Conservation (phyloP, 2,888 invertebrate species). For the Piscicola geometra region DNA sequence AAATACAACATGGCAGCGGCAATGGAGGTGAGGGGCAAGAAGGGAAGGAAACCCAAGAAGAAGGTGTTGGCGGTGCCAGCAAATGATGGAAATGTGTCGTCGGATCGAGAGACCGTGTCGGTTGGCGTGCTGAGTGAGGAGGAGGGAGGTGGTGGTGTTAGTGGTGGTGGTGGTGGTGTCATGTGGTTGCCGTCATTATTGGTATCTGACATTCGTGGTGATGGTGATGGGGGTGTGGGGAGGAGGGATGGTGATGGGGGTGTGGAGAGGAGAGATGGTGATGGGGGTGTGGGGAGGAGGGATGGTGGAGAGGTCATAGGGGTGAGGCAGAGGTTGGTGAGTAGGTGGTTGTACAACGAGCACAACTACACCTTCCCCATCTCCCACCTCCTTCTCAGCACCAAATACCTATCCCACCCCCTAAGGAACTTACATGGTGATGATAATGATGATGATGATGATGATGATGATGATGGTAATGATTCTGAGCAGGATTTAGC, state of each 20-base stretch:
- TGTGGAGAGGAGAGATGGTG: background rate
- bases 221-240: no score
- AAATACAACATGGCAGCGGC: background rate
- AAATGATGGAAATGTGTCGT: background rate
- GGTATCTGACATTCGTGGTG: background rate
- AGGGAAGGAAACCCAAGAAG: conserved; percentile 23
- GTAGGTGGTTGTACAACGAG: background rate
- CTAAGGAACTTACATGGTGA: background rate
- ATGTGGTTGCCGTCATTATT: background rate
- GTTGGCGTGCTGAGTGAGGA: background rate
- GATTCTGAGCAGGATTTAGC: background rate
- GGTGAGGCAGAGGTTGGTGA: background rate
- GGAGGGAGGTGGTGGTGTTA: conserved; percentile 3
- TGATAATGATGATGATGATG: background rate
- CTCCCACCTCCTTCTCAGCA: background rate
- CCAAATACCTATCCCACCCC: background rate
- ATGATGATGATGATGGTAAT: conserved; percentile 17
- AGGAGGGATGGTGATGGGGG: background rate
- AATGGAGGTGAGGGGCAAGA: conserved; percentile 18
- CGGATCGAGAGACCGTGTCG: conserved; percentile 5
- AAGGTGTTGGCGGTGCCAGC: background rate
- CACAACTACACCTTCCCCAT: background rate
- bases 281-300: background rate
- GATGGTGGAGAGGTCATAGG: no score
- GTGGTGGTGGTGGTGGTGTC: no score